Evolutionary conservation across 1,140 invertebrate genomes (phyloP).

Genomic region (Uloborus diversus): DNA sequence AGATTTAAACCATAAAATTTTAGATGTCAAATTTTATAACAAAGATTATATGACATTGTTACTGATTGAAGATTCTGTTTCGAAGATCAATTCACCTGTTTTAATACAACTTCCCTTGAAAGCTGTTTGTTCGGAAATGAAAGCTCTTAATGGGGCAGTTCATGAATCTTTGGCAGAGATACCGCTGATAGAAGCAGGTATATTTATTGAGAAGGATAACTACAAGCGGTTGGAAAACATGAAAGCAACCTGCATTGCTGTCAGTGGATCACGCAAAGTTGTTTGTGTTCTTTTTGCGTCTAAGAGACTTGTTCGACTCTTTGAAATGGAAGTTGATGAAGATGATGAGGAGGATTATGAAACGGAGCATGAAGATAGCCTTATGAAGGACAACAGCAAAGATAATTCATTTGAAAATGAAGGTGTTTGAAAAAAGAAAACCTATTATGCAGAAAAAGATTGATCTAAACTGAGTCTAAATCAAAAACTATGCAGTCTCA

Average conservation of each 20-base stretch:
- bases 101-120: slow-evolving; percentile 63
- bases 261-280: slow-evolving; percentile 88
- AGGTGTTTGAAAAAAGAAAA: too few relatives aligned
- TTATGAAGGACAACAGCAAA: slow-evolving; percentile 23
- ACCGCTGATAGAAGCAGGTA: neutral
- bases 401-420: neutral
- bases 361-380: slow-evolving; percentile 57
- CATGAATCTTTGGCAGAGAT: neutral
- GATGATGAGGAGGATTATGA: slow-evolving; percentile 83
- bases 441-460: too few relatives aligned
- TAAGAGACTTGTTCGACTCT: slow-evolving; percentile 80
- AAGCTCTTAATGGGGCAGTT: neutral
- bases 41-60: slow-evolving; percentile 79
- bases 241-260: slow-evolving; percentile 77
- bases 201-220: slow-evolving; percentile 29
- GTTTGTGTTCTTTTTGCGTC: slow-evolving; percentile 84
- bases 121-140: slow-evolving; percentile 19
- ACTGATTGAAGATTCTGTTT: slow-evolving; percentile 64
- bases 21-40: slow-evolving; percentile 85
- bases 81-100: slow-evolving; percentile 59
- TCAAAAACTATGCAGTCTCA: too few relatives aligned
- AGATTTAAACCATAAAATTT: slow-evolving; percentile 58
- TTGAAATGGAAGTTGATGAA: slow-evolving; percentile 91
- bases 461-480: too few relatives aligned
- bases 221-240: slow-evolving; percentile 75